Evolutionary conservation across 2,888 invertebrate species (phyloP).

Genomic region (Nemotelus pantherinus): DNA sequence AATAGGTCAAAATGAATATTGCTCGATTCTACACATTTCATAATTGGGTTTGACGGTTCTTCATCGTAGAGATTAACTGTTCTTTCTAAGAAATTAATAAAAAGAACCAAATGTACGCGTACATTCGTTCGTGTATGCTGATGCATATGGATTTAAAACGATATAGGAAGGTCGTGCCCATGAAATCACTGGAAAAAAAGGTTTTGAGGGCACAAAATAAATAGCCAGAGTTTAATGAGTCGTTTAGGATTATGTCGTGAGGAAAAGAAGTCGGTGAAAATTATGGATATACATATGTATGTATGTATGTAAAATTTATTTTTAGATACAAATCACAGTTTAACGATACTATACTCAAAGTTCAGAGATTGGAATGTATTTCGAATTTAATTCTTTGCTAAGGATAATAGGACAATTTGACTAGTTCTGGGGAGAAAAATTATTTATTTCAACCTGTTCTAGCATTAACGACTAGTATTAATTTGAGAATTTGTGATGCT

Average conservation of each 20-base stretch:
- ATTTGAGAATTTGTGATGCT: too few species aligned
- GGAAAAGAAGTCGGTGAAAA: not conserved
- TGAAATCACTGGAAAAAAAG: not conserved
- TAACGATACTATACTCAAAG: too few species aligned
- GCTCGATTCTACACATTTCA: not conserved
- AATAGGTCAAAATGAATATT: constrained; percentile 2
- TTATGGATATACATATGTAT: not conserved
- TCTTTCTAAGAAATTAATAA: constrained; percentile 25
- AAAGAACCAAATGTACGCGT: not conserved
- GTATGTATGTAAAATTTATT: not conserved
- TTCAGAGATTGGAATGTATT: too few species aligned
- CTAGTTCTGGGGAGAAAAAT: too few species aligned
- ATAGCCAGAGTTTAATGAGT: constrained; percentile 23
- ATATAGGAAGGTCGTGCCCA: constrained; percentile 25
- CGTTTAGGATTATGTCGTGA: constrained; percentile 24
- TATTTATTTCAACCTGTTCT: too few species aligned
- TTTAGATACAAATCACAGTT: too few species aligned
- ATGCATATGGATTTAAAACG: not conserved
- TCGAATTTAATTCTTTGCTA: too few species aligned
- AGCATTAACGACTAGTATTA: too few species aligned
- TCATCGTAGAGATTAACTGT: constrained; percentile 24
- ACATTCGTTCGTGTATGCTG: not conserved
- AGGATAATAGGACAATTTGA: too few species aligned
- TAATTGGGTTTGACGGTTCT: constrained; percentile 37
- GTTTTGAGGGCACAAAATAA: not conserved